These are phyloP conservation scores for Tigriopus japonicus DNA, from an alignment of 1,140 invertebrate genomes.

Conservation along the genomic window DNA sequence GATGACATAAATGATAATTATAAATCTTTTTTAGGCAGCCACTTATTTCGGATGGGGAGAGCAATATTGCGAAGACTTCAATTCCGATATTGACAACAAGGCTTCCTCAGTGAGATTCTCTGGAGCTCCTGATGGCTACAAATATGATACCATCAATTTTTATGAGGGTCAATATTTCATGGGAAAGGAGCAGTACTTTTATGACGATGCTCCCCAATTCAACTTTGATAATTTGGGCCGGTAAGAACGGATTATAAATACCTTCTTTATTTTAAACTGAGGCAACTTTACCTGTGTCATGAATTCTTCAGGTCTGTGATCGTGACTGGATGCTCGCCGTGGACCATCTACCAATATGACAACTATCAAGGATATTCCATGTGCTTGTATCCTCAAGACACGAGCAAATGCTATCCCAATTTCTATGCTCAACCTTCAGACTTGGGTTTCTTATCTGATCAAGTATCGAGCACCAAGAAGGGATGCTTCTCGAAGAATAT, in stretches of 20 bases:
- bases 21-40: background rate
- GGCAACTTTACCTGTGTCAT: too few relatives aligned
- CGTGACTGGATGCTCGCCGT: background rate
- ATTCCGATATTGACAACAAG: background rate
- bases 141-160: background rate
- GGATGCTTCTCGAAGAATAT: background rate
- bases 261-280: background rate
- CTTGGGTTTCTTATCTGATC: background rate
- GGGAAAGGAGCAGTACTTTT: background rate
- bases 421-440: background rate
- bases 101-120: background rate
- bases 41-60: background rate
- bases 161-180: background rate
- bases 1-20: too few relatives aligned
- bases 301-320: background rate
- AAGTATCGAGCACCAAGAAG: background rate
- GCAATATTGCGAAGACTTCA: background rate
- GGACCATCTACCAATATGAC: constrained; percentile 2
- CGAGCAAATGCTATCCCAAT: background rate
- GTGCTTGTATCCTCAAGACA: background rate
- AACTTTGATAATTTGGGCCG: background rate
- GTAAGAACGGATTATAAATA: background rate
- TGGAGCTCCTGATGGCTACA: background rate
- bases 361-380: background rate
- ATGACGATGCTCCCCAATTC: background rate